These are phyloP conservation scores for Microcebus jonahi DNA, from an alignment of 2,113 vertebrate genomes.

Conservation along the genomic window DNA sequence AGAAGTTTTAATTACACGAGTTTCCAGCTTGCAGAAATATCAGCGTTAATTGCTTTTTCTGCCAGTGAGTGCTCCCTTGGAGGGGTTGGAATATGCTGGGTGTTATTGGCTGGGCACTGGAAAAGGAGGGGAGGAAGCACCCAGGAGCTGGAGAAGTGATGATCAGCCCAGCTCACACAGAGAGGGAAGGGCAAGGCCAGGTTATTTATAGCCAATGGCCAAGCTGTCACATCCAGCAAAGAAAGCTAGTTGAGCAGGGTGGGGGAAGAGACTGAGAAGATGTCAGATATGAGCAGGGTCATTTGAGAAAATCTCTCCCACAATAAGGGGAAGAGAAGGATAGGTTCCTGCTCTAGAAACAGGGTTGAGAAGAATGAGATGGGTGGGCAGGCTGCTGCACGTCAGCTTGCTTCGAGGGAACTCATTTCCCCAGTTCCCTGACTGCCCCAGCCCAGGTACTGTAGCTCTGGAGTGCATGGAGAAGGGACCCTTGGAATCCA, in stretches of 20 bases:
- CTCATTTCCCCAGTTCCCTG: background rate
- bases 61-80: background rate
- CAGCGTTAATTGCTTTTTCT: slow-evolving; percentile 61
- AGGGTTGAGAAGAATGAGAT: background rate
- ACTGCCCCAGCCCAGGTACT: background rate
- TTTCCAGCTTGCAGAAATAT: slow-evolving; percentile 61
- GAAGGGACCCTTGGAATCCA: background rate
- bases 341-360: background rate
- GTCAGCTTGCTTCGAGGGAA: accelerated
- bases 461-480: background rate
- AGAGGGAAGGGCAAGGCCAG: background rate
- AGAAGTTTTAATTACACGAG: slow-evolving; percentile 71
- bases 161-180: background rate
- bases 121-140: background rate
- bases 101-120: background rate
- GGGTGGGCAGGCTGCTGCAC: background rate
- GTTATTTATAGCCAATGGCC: background rate
- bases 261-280: background rate
- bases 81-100: background rate
- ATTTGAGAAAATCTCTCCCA: background rate
- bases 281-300: background rate
- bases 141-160: background rate
- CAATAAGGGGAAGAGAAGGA: background rate
- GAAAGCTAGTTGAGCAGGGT: background rate
- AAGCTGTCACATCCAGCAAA: background rate